Conservation (phyloP, 2,888 invertebrate species). For the Zonitis immaculata region DNA sequence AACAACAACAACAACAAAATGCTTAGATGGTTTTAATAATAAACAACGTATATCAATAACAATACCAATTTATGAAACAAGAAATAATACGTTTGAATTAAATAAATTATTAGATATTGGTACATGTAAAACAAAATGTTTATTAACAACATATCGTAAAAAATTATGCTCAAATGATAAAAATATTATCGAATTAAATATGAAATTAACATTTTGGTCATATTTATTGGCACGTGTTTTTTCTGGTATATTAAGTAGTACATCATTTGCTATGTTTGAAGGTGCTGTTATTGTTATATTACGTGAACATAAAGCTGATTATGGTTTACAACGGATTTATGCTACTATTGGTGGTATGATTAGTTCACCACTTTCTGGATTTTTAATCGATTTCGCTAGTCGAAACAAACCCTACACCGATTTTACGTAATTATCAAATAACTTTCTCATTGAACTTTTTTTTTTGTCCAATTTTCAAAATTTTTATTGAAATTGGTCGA, state of each 20-base stretch:
- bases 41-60: constrained; percentile 46
- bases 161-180: constrained; percentile 58
- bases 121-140: constrained; percentile 57
- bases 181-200: constrained; percentile 58
- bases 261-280: constrained; percentile 76
- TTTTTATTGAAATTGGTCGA: too few relatives aligned
- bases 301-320: constrained; percentile 70
- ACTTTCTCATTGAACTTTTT: too few relatives aligned
- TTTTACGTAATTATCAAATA: constrained; percentile 58
- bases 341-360: constrained; percentile 75
- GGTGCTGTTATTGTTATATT: constrained; percentile 73
- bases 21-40: constrained; percentile 40
- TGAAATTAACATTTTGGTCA: constrained; percentile 66
- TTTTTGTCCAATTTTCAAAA: too few relatives aligned
- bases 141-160: constrained; percentile 55
- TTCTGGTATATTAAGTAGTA: constrained; percentile 66
- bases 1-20: constrained; percentile 25
- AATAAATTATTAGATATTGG: constrained; percentile 46
- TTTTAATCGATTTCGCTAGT: constrained; percentile 71
- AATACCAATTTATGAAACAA: constrained; percentile 46
- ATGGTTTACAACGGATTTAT: constrained; percentile 71
- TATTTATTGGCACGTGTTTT: constrained; percentile 62
- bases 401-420: constrained; percentile 65
- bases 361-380: constrained; percentile 70
- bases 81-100: constrained; percentile 35